phyloP scores from a whole-genome alignment of 2,113 vertebrate genomes.

The Leiothrix lutea region DNA sequence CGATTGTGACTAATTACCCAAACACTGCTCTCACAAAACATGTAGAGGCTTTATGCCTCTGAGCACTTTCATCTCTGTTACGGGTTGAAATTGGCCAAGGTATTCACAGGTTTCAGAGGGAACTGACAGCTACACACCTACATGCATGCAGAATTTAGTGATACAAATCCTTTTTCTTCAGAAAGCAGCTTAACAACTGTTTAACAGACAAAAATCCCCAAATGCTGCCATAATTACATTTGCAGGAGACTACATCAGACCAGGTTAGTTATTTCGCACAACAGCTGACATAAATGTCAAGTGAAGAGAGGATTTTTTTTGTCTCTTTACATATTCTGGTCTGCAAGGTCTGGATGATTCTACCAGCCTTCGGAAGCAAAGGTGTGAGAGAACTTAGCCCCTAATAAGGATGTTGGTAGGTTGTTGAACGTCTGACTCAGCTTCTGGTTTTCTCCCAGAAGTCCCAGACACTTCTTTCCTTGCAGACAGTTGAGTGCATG shows the following conservation, averaged over 20 bases:
- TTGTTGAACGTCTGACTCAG: neutral
- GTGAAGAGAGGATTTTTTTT: neutral
- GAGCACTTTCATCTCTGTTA: neutral
- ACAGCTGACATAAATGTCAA: neutral
- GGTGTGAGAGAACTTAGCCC: neutral
- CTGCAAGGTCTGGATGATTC: neutral
- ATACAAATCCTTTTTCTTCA: neutral
- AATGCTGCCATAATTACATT: neutral
- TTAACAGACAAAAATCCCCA: neutral
- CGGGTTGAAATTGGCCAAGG: neutral
- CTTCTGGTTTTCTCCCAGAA: neutral
- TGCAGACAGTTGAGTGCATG: neutral
- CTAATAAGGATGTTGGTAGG: neutral
- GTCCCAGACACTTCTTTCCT: neutral
- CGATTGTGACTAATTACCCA: neutral
- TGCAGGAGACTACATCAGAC: neutral
- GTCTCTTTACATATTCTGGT: neutral
- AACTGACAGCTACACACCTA: neutral
- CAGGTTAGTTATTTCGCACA: neutral
- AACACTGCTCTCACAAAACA: neutral
- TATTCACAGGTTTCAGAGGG: neutral
- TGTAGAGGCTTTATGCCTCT: neutral
- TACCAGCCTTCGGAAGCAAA: neutral
- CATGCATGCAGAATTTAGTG: neutral
- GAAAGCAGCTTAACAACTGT: neutral